Evolutionary conservation across 2,797 vertebrate genomes (phyloP).

Genomic region (Bradypodion ventrale): DNA sequence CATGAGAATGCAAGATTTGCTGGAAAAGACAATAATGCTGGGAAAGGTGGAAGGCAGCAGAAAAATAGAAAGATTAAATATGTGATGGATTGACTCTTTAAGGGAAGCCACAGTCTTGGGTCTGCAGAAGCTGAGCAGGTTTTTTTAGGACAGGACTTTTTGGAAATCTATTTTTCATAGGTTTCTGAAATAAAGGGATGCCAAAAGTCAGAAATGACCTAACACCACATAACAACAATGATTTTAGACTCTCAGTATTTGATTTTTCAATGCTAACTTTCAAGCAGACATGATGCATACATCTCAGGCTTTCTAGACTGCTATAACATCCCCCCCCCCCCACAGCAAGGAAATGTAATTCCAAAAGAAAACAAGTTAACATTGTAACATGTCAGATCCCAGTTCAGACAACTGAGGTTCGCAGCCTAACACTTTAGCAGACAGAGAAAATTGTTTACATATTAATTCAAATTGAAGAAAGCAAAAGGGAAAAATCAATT

Average conservation of each 20-base stretch:
- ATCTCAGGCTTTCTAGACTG: neutral
- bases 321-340: neutral
- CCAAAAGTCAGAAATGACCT: too few relatives aligned
- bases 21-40: too few relatives aligned
- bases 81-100: too few relatives aligned
- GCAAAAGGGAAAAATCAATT: slow-evolving; percentile 66
- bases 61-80: too few relatives aligned
- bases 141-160: too few relatives aligned
- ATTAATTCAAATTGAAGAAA: slow-evolving; percentile 63
- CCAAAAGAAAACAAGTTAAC: neutral
- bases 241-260: neutral
- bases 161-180: too few relatives aligned
- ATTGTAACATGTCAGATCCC: neutral
- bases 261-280: neutral
- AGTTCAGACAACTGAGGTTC: neutral
- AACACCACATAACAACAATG: too few relatives aligned
- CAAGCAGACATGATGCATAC: neutral
- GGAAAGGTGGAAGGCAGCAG: too few relatives aligned
- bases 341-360: neutral
- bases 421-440: neutral
- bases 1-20: too few relatives aligned
- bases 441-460: neutral
- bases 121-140: too few relatives aligned
- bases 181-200: too few relatives aligned
- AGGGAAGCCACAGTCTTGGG: too few relatives aligned